A percentile compares a stretch with the other conserved stretches of the same genome.
Conservation (phyloP, 2,797 vertebrate species). For the Hapalemur alaotrensis region DNA sequence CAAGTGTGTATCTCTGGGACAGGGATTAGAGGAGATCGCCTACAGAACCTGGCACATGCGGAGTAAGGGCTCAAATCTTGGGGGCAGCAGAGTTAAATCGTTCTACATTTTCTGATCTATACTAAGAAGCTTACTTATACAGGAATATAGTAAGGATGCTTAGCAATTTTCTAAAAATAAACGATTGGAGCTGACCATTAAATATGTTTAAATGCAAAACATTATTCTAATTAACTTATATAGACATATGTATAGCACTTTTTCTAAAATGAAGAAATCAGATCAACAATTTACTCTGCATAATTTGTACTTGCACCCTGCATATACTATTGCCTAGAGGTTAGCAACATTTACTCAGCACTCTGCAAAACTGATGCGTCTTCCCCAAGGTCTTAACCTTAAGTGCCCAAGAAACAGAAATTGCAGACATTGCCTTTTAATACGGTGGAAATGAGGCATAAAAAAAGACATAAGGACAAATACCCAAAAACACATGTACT, state of each 20-base stretch:
- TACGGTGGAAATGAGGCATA: background rate
- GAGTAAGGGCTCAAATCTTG: background rate
- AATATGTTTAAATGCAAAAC: slow-evolving; percentile 18
- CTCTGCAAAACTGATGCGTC: background rate
- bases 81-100: background rate
- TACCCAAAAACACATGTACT: background rate
- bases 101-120: background rate
- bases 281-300: background rate
- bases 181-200: background rate
- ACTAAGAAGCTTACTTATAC: background rate
- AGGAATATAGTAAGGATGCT: background rate
- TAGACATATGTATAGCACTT: background rate
- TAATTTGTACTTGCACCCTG: background rate
- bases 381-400: background rate
- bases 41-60: background rate
- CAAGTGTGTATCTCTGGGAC: background rate
- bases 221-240: background rate
- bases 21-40: background rate
- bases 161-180: background rate
- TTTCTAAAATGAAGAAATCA: background rate
- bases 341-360: background rate
- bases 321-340: background rate
- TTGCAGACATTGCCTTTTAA: background rate
- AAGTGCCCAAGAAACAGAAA: background rate
- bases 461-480: background rate